Conservation (phyloP, 2,113 vertebrate species). For the Nycticryphes semicollaris region DNA sequence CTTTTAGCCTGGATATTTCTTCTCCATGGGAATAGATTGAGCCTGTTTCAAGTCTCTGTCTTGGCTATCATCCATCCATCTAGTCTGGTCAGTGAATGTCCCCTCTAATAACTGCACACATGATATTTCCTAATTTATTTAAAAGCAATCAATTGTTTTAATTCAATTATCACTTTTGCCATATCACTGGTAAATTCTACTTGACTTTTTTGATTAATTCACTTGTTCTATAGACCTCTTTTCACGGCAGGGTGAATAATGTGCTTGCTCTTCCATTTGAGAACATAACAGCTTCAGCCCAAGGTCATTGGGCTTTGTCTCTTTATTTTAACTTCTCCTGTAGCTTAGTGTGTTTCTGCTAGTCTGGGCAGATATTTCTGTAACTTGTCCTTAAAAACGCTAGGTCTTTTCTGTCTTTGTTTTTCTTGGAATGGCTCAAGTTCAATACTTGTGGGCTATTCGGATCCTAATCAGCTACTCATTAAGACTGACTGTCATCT, state of each 20-base stretch:
- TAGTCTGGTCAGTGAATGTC: background rate
- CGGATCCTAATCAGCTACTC: background rate
- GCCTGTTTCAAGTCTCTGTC: background rate
- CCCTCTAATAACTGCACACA: background rate
- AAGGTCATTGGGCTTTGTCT: background rate
- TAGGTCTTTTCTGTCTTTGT: background rate
- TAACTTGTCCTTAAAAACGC: background rate
- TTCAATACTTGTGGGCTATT: background rate
- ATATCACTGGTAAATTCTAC: background rate
- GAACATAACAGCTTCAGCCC: background rate
- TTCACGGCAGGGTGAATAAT: background rate
- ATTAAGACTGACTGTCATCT: constrained; percentile 3
- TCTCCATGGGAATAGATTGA: background rate
- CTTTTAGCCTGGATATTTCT: background rate
- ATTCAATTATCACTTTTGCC: background rate
- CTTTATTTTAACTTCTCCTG: background rate
- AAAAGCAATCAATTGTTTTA: background rate
- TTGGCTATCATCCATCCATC: background rate
- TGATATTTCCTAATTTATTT: background rate
- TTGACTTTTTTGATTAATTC: background rate
- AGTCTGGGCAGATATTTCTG: background rate
- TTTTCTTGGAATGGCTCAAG: background rate
- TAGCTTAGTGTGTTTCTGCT: background rate
- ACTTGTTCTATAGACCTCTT: background rate
- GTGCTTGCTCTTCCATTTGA: background rate